These are phyloP conservation scores for Agrenia bidenticulata DNA, from an alignment of 2,888 invertebrate genomes.

Conservation along the genomic window DNA sequence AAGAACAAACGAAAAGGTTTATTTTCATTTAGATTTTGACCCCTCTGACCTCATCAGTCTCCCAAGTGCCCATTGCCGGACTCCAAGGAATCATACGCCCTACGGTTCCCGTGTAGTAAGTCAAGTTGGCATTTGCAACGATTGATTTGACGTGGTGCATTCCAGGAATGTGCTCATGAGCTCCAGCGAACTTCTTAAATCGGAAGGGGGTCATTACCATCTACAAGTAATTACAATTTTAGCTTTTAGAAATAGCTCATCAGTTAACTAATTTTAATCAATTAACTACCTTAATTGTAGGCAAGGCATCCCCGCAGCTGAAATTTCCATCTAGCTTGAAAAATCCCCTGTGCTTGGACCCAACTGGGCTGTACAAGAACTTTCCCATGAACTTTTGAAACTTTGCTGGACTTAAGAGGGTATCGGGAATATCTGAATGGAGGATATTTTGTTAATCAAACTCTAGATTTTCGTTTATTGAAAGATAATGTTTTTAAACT, in stretches of 20 bases:
- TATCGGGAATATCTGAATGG: conserved; percentile 48
- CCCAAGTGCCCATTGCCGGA: conserved; percentile 71
- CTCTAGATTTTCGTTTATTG: not conserved
- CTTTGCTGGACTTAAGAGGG: conserved; percentile 59
- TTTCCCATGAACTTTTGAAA: conserved; percentile 67
- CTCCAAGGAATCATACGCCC: conserved; percentile 70
- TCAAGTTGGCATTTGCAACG: conserved; percentile 64
- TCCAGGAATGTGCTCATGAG: conserved; percentile 69
- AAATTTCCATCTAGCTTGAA: conserved; percentile 66
- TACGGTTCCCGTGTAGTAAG: conserved; percentile 59
- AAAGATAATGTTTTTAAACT: not conserved
- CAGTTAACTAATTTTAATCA: not conserved
- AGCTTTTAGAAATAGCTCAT: not conserved
- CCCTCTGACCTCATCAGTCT: conserved; percentile 70
- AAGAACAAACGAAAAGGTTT: too few species aligned
- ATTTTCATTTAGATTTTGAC: too few species aligned
- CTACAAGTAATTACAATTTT: conserved; percentile 53
- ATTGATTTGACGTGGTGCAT: conserved; percentile 64
- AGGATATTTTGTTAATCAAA: conserved; percentile 5
- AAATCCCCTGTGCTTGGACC: conserved; percentile 65
- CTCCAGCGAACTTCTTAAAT: conserved; percentile 61
- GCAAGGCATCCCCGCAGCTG: conserved; percentile 64
- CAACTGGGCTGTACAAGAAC: conserved; percentile 68
- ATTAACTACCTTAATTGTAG: conserved; percentile 61
- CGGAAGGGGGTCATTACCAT: conserved; percentile 66